Base-by-base conservation (phyloP, 2,888 invertebrate genomes). In the Pachycephus smyrnensis region DNA sequence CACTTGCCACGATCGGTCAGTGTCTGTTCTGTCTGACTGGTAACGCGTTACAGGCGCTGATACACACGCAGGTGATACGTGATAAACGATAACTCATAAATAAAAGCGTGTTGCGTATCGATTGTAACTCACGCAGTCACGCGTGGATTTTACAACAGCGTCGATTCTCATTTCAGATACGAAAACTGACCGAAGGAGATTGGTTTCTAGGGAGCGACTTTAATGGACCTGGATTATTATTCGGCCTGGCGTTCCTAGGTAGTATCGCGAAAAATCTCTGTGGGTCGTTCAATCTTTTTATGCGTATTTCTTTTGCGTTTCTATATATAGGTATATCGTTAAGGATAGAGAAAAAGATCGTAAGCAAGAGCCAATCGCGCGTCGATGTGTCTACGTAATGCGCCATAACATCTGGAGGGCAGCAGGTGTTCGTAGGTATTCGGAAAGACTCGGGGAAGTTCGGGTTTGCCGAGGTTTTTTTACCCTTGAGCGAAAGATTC, bases 101-200 rank as follows among this genome's bases (percentile, higher is more conserved):
- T 83, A 79, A 75, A 73, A 74, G 75, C 73, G 12, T 15, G 35
- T 55, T 36, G 3, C 75, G 74, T 83, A 84, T 83, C 81, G 83
- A 85, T 84, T 82, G 82, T 82, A 80, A 80, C 79, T 83, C 82
- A 80, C 82, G 78, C 69, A 69, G 31, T 40, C 71, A 33, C 71
- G 33, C 71, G 71, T 55, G 23, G 55, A 31, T 23, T 69, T 9
- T 68, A 77, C 40, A 30, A 75, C 79, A 75, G 40, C 35, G 74
- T 83, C 82, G 83, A 86, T 87, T 86, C 86, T 85, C 86, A 87
- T 88, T 85, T 87, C 81, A 82, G 84, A 86, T 86, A 85, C 77
- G 77, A 55, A 55, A 23, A 55, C 55, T 55, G 79, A 79, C 77
- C 73, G 68, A 68, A 69, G 78, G 82, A 80, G 76, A 83, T 82